These are phyloP conservation scores for Megalurothrips usitatus DNA, from an alignment of 2,888 invertebrate genomes.

Conservation along the genomic window DNA sequence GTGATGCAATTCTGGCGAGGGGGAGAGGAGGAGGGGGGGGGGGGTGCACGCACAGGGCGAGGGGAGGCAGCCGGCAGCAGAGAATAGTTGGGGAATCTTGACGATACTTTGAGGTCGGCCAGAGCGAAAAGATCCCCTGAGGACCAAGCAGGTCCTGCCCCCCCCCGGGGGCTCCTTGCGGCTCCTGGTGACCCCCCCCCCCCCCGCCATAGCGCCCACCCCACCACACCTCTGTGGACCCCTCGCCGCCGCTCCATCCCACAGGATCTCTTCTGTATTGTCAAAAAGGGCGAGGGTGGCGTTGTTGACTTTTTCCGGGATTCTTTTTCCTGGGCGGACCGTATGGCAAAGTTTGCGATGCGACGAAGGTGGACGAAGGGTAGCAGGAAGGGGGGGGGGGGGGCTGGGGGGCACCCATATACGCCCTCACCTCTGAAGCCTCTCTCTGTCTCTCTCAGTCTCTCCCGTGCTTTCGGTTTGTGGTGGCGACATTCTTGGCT, in stretches of 20 bases:
- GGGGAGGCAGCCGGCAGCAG: not conserved
- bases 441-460: no score
- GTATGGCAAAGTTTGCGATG: not conserved
- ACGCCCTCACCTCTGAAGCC: no score
- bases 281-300: not conserved
- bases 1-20: not conserved
- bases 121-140: not conserved
- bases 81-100: constrained; percentile 5
- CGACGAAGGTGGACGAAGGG: no score
- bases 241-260: not conserved
- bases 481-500: no score
- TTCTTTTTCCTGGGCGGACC: not conserved
- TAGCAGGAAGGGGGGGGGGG: no score
- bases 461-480: no score
- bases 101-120: constrained; percentile 15
- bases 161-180: not conserved
- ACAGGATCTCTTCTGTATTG: not conserved
- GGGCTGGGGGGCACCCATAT: no score
- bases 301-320: not conserved
- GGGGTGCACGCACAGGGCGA: not conserved
- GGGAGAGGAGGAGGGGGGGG: not conserved
- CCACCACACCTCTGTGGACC: no score
- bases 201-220: no score
- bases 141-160: not conserved
- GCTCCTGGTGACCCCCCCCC: not conserved